Evolutionary conservation across 2,888 invertebrate genomes (phyloP).

Genomic region (Apodemia hepburni): DNA sequence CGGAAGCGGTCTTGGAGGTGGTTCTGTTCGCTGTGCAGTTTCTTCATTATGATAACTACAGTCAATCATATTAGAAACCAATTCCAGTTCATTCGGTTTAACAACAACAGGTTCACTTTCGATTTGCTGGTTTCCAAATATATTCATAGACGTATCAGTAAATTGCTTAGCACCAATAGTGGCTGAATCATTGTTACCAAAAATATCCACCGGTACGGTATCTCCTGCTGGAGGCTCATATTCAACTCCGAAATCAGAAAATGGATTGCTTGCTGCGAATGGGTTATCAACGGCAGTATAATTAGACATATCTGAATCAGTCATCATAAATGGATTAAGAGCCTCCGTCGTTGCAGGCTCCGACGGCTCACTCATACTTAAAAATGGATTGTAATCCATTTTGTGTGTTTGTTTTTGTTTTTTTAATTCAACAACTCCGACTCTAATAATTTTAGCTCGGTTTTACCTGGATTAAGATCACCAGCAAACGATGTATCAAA

Average conservation of each 20-base stretch:
- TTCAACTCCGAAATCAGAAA: conserved; percentile 77
- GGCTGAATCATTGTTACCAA: conserved; percentile 55
- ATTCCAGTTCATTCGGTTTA: conserved; percentile 64
- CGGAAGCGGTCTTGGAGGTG: conserved; percentile 82
- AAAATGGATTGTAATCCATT: conserved; percentile 90
- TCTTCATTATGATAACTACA: conserved; percentile 39
- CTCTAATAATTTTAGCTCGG: conserved; percentile 88
- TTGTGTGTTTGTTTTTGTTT: conserved; percentile 32
- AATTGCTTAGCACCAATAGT: conserved; percentile 57
- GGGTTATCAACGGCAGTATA: conserved; percentile 82
- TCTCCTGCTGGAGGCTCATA: conserved; percentile 61
- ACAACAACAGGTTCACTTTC: conserved; percentile 41
- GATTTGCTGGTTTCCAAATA: conserved; percentile 42
- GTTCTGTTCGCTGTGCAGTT: conserved; percentile 44
- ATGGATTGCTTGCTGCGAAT: conserved; percentile 86
- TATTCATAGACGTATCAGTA: conserved; percentile 41
- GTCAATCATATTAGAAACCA: conserved; percentile 51
- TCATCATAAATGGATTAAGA: conserved; percentile 85
- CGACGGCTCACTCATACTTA: conserved; percentile 85
- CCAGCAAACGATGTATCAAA: conserved; percentile 93
- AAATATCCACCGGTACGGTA: conserved; percentile 63
- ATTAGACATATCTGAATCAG: conserved; percentile 53
- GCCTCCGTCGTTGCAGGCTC: conserved; percentile 71
- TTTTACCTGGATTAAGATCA: conserved; percentile 86
- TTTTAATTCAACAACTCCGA: conserved; percentile 81